Evolutionary conservation across 1,140 invertebrate species (phyloP).

Genomic region (Wasmannia auropunctata): DNA sequence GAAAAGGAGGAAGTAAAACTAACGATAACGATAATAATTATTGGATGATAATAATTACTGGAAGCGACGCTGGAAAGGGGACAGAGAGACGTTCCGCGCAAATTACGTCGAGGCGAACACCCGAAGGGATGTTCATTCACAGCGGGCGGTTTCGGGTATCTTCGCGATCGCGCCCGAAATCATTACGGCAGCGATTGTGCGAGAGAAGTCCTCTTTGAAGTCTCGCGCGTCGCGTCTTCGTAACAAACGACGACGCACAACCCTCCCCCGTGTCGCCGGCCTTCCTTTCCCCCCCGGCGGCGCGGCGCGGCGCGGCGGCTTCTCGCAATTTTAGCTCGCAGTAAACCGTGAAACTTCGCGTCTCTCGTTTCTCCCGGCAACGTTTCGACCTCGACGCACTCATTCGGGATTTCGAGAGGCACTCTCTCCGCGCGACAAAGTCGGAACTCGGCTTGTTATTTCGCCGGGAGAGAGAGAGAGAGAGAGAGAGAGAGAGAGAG

Average conservation of each 20-base stretch:
- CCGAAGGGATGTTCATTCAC: background rate
- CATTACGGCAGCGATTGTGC: constrained; percentile 48
- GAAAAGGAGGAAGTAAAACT: background rate
- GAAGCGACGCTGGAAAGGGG: background rate
- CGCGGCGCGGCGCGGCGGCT: too few species aligned
- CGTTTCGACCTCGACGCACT: constrained; percentile 38
- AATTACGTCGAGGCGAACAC: constrained; percentile 9
- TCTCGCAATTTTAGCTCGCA: constrained; percentile 49
- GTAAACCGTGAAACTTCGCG: constrained; percentile 53
- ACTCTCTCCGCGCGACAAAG: constrained; percentile 28
- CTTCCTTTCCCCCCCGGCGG: background rate
- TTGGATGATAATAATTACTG: constrained; percentile 18
- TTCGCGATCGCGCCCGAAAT: constrained; percentile 40
- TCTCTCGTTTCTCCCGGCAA: constrained; percentile 23
- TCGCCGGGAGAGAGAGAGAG: too few species aligned
- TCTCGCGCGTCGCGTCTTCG: constrained; percentile 60
- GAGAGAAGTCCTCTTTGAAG: constrained; percentile 63
- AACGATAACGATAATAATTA: constrained; percentile 25
- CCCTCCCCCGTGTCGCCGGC: constrained; percentile 27
- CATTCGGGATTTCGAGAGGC: constrained; percentile 44
- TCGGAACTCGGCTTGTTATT: constrained; percentile 62
- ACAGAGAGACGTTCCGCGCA: background rate
- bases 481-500: too few species aligned
- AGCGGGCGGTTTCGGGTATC: constrained; percentile 22
- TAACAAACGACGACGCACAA: constrained; percentile 62